Evolutionary conservation across 2,113 vertebrate genomes (phyloP).

Genomic region (Tachuris rubrigastra): DNA sequence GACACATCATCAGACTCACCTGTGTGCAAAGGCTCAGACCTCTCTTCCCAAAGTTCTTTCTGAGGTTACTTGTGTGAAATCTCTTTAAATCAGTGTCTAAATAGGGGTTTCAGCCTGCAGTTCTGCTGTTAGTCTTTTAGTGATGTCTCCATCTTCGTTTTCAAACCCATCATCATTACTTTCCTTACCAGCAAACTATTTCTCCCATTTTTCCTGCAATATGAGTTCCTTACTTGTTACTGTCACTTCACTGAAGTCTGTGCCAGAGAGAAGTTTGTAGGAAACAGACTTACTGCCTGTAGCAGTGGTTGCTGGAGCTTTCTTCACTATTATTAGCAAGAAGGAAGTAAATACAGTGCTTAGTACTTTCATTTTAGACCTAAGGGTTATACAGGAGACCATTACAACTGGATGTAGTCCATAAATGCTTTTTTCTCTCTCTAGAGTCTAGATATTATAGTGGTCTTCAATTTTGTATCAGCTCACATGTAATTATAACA

Average conservation of each 20-base stretch:
- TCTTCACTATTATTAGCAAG: neutral
- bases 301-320: neutral
- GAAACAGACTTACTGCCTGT: neutral
- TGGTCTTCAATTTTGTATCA: neutral
- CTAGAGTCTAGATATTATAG: neutral
- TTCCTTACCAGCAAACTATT: neutral
- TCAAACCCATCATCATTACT: neutral
- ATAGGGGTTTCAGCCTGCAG: neutral
- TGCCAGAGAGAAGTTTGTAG: neutral
- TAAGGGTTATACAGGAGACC: neutral
- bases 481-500: neutral
- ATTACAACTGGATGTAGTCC: neutral
- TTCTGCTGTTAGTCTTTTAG: neutral
- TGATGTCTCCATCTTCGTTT: neutral
- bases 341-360: neutral
- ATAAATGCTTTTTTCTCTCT: neutral
- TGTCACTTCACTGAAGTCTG: neutral
- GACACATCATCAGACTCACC: rapidly evolving
- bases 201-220: neutral
- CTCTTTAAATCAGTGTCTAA: no score
- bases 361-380: neutral
- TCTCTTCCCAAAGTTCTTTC: neutral
- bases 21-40: neutral
- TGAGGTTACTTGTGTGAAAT: neutral
- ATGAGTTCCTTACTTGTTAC: neutral